phyloP scores from a whole-genome alignment of 2,797 vertebrate genomes.

The Characodon lateralis region DNA sequence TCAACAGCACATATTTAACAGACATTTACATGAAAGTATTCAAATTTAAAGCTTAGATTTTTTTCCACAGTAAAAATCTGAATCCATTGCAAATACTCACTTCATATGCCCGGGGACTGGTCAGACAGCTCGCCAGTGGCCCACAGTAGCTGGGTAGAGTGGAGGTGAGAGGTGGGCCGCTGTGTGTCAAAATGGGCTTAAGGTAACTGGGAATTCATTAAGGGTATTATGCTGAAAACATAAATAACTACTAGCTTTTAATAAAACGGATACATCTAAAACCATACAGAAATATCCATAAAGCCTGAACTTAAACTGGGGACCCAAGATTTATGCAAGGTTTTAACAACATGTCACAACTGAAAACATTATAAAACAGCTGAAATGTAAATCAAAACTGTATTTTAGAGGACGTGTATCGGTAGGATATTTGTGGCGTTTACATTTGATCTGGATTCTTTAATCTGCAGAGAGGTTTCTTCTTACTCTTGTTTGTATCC shows the following conservation, averaged over 20 bases:
- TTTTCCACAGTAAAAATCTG: background rate
- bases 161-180: slow-evolving; percentile 91
- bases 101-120: slow-evolving; percentile 93
- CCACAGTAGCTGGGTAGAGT: slow-evolving; percentile 94
- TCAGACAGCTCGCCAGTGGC: slow-evolving; percentile 91
- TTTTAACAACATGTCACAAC: background rate
- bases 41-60: background rate
- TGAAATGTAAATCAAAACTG: background rate
- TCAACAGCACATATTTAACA: too few relatives aligned
- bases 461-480: background rate
- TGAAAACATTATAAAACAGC: too few relatives aligned
- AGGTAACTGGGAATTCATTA: slow-evolving; percentile 86
- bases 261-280: background rate
- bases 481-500: slow-evolving; percentile 25
- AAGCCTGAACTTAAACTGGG: background rate
- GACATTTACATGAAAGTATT: background rate
- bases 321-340: background rate
- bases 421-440: background rate
- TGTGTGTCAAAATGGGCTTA: slow-evolving; percentile 97
- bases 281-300: background rate
- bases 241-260: background rate
- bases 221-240: slow-evolving; percentile 53
- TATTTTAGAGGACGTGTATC: background rate
- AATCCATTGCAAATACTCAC: slow-evolving; percentile 75
- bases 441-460: background rate